Conservation (phyloP, 2,888 invertebrate genomes). For the Trachelus stipa region DNA sequence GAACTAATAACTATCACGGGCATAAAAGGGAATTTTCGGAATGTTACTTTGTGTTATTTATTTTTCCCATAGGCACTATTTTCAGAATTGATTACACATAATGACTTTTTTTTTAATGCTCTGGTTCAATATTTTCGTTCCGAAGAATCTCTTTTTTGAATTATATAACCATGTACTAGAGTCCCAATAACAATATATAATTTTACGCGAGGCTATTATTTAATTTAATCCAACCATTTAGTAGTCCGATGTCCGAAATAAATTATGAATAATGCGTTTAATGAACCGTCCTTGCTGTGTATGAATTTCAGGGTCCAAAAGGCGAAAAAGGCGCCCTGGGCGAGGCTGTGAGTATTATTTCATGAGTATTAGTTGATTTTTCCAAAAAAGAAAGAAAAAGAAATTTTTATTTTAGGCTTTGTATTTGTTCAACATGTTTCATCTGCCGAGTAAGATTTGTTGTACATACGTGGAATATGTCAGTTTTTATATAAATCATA, state of each 20-base stretch:
- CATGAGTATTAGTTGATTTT: conserved; percentile 10
- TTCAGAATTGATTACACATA: neutral
- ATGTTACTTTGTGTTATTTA: neutral
- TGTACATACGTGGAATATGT: neutral
- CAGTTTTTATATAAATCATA: too few relatives aligned
- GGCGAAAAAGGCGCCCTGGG: conserved; percentile 92
- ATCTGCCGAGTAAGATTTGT: neutral
- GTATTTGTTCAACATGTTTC: neutral
- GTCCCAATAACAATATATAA: neutral
- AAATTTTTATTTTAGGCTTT: neutral
- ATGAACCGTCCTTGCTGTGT: conserved; percentile 19
- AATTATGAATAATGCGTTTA: neutral
- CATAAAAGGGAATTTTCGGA: neutral
- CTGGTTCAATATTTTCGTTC: neutral
- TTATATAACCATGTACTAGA: neutral
- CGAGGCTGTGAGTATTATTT: conserved; percentile 77
- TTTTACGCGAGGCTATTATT: neutral
- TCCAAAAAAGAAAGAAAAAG: neutral
- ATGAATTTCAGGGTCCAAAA: conserved; percentile 80
- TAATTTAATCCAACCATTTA: neutral
- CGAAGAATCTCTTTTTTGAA: neutral
- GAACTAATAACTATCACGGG: neutral
- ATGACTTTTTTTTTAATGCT: neutral
- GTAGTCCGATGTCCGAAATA: neutral
- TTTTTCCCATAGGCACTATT: neutral